Evolutionary conservation across 2,888 invertebrate species (phyloP).

Genomic region (Leptinotarsa peninsularis): DNA sequence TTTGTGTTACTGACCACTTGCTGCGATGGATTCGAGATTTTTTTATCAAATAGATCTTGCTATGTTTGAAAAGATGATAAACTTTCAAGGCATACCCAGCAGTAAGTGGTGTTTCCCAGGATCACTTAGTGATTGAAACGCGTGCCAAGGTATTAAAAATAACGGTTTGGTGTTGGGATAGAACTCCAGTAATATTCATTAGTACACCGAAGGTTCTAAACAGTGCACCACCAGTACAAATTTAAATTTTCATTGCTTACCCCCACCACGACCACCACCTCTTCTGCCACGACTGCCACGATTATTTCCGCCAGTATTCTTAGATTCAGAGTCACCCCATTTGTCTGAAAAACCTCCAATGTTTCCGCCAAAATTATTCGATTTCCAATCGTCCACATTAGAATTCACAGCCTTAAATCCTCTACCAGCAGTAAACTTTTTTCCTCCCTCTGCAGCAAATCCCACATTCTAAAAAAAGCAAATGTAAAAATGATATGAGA

Average conservation of each 20-base stretch:
- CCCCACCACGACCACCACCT: slow-evolving; percentile 30
- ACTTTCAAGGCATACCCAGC: no score
- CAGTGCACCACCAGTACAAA: neutral
- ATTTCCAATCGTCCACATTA: slow-evolving; percentile 42
- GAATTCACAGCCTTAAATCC: slow-evolving; percentile 67
- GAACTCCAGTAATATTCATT: no score
- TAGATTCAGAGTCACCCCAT: slow-evolving; percentile 44
- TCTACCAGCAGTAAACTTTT: slow-evolving; percentile 68
- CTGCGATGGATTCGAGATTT: no score
- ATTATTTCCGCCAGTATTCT: slow-evolving; percentile 49
- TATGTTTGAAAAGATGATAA: no score
- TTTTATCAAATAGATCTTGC: no score
- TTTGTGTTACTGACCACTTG: no score
- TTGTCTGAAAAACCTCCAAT: slow-evolving; percentile 38
- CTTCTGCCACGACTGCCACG: slow-evolving; percentile 62
- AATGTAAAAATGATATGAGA: slow-evolving; percentile 11
- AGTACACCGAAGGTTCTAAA: no score
- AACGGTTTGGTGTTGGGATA: no score
- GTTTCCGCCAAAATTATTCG: slow-evolving; percentile 37
- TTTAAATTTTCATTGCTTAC: neutral
- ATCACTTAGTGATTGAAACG: no score
- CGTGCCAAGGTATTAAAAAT: no score
- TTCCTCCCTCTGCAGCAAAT: slow-evolving; percentile 67
- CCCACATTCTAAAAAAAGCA: slow-evolving; percentile 46
- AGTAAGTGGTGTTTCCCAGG: no score